Percentiles rank a stretch among this genome's conserved stretches.
phyloP scores from a whole-genome alignment of 2,888 invertebrate genomes.

The Ophraella communa region DNA sequence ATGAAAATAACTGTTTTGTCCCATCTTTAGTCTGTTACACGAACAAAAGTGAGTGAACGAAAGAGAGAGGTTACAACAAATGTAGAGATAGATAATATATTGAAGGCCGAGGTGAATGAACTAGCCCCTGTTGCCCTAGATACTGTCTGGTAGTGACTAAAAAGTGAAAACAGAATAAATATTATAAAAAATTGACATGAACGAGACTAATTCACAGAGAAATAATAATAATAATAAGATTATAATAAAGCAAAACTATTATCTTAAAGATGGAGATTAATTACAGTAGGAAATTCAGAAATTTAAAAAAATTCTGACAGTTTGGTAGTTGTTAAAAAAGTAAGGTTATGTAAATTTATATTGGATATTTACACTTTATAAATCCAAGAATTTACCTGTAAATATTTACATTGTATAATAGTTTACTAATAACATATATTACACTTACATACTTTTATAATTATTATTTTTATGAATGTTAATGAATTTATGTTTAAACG shows the following conservation, averaged over 20 bases:
- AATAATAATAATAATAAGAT: background rate
- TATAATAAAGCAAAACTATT: background rate
- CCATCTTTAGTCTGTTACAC: conserved; percentile 44
- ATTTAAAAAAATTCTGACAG: too few relatives aligned
- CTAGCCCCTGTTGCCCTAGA: conserved; percentile 59
- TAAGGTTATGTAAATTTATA: conserved; percentile 26
- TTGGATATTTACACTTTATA: too few relatives aligned
- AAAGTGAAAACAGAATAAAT: conserved; percentile 48
- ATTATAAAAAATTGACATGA: conserved; percentile 4
- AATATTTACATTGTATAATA: too few relatives aligned
- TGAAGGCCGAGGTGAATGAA: conserved; percentile 69
- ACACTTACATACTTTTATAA: too few relatives aligned
- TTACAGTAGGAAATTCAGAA: too few relatives aligned
- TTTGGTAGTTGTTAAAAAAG: too few relatives aligned
- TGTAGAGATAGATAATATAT: conserved; percentile 51
- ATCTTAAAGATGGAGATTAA: too few relatives aligned
- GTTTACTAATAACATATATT: too few relatives aligned
- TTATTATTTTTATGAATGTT: too few relatives aligned
- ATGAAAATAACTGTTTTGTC: conserved; percentile 2
- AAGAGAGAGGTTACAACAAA: conserved; percentile 43
- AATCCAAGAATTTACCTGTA: too few relatives aligned
- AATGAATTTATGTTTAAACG: too few relatives aligned
- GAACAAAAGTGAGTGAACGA: conserved; percentile 54
- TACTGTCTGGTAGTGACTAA: conserved; percentile 31
- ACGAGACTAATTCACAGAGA: conserved; percentile 31